These are phyloP conservation scores for Leptinotarsa defecta DNA, from an alignment of 1,140 invertebrate species.

Conservation along the genomic window DNA sequence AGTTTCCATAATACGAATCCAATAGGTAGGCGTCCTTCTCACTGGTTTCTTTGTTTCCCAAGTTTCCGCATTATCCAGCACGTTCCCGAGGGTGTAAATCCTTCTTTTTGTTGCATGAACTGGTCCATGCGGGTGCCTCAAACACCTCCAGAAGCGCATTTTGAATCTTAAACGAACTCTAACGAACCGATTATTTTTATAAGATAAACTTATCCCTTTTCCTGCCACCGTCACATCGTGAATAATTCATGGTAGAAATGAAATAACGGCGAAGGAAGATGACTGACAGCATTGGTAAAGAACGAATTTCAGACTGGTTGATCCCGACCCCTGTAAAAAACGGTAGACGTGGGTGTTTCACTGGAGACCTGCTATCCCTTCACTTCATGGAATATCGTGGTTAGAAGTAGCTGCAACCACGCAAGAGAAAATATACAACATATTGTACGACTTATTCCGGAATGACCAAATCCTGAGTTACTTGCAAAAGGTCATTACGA, in stretches of 20 bases:
- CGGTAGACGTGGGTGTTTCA: too few species aligned
- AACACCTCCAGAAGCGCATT: constrained; percentile 35
- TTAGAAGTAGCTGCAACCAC: too few species aligned
- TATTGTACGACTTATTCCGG: too few species aligned
- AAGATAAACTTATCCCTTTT: constrained; percentile 40
- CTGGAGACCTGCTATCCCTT: too few species aligned
- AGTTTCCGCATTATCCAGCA: constrained; percentile 42
- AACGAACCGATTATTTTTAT: constrained; percentile 46
- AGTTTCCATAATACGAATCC: constrained; percentile 34
- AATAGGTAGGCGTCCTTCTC: constrained; percentile 40
- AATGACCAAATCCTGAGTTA: too few species aligned
- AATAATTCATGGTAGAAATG: constrained; percentile 35
- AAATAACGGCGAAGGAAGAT: constrained; percentile 6
- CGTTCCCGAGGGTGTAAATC: constrained; percentile 46
- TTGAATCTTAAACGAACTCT: constrained; percentile 40
- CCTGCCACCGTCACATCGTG: constrained; percentile 28
- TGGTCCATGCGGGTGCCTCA: constrained; percentile 31
- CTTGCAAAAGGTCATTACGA: too few species aligned
- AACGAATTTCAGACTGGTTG: too few species aligned
- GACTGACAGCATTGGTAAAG: background rate
- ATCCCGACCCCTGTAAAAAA: too few species aligned
- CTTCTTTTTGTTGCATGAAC: constrained; percentile 45
- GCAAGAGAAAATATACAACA: too few species aligned
- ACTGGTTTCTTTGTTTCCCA: constrained; percentile 46
- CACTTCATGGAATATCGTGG: too few species aligned